These are phyloP conservation scores for Drosophila macrospina DNA, from an alignment of 2,888 invertebrate species.

Conservation along the genomic window DNA sequence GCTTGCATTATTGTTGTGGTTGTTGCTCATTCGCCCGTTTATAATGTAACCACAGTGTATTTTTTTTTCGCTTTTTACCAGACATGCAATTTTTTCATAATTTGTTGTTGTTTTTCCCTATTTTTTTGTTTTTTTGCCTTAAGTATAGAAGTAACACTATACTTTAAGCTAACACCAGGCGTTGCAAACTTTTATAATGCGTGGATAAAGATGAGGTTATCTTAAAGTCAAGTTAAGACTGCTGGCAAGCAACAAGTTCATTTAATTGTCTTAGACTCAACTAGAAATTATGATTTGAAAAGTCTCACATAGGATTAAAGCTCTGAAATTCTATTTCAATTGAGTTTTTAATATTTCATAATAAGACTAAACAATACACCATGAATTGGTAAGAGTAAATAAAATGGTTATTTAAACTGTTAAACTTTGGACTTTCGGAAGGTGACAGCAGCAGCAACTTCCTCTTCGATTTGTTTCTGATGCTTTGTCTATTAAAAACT, in stretches of 20 bases:
- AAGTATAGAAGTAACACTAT: conserved; percentile 60
- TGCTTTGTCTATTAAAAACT: no score
- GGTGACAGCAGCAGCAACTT: no score
- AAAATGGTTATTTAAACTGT: no score
- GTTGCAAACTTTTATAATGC: conserved; percentile 44
- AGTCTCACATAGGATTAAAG: not conserved
- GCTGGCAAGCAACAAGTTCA: conserved; percentile 2
- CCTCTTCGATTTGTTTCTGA: no score
- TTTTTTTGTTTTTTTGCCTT: not conserved
- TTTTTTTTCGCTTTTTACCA: conserved; percentile 38
- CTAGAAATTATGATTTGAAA: not conserved
- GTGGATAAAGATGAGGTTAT: conserved; percentile 34
- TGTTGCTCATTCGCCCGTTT: conserved; percentile 74
- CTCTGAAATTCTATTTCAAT: no score
- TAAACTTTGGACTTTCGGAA: no score
- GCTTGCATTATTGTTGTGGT: conserved; percentile 44
- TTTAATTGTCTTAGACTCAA: not conserved
- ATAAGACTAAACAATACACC: no score
- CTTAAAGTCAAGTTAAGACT: conserved; percentile 32
- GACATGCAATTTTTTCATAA: conserved; percentile 59
- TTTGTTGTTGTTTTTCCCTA: conserved; percentile 17
- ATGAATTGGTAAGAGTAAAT: no score
- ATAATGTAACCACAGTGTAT: conserved; percentile 72
- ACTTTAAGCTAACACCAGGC: conserved; percentile 62
- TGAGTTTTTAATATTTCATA: no score